Evolutionary conservation across 2,797 vertebrate genomes (phyloP).

Genomic region (Neosalanx taihuensis): DNA sequence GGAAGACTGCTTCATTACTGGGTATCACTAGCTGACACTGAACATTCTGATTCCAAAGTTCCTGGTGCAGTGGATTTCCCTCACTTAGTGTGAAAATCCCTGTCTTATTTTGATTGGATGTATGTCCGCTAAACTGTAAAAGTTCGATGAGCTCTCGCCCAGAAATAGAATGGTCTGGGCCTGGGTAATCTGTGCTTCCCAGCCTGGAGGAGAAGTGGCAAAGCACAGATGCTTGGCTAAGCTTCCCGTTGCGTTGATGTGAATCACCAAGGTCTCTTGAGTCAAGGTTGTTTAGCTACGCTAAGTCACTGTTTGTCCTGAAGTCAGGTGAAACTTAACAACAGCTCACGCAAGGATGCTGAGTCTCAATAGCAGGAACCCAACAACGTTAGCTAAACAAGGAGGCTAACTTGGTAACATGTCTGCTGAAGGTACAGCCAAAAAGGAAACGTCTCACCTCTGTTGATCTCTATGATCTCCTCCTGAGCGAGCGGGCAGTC

Average conservation of each 20-base stretch:
- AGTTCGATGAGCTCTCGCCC: neutral
- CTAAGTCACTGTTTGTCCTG: neutral
- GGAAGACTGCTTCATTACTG: neutral
- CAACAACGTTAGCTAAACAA: no score
- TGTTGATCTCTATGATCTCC: slow-evolving; percentile 94
- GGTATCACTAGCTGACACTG: slow-evolving; percentile 1
- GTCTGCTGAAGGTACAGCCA: neutral
- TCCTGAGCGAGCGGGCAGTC: slow-evolving; percentile 91
- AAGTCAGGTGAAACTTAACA: neutral
- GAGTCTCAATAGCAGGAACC: no score
- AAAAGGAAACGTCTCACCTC: slow-evolving; percentile 70
- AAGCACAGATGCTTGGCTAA: neutral
- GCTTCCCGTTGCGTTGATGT: neutral
- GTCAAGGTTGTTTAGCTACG: neutral
- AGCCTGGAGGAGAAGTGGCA: neutral
- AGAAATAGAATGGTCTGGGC: neutral
- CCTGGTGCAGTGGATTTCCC: neutral
- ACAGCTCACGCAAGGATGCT: no score
- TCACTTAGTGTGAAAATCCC: slow-evolving; percentile 6
- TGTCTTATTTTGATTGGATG: neutral
- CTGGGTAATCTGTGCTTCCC: slow-evolving; percentile 3
- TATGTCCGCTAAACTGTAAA: neutral
- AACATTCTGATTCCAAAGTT: slow-evolving; percentile 1
- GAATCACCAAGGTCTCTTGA: neutral
- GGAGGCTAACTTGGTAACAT: no score